These are phyloP conservation scores for Oenanthe oenanthe DNA, from an alignment of 2,113 vertebrate genomes.

Conservation along the genomic window DNA sequence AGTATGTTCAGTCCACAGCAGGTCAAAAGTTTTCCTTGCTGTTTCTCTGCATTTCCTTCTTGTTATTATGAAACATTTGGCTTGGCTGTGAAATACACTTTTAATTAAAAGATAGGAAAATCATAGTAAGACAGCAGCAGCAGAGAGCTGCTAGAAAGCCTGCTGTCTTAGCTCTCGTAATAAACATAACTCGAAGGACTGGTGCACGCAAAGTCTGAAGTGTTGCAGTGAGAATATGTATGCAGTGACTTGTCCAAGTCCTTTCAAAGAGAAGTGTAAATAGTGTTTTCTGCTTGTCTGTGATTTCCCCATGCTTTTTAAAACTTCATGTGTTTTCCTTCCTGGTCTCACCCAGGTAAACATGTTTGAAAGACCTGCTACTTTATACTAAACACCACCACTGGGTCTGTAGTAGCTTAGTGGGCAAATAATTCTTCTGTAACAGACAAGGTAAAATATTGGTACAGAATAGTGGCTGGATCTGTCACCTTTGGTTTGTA, in stretches of 20 bases:
- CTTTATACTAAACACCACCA: neutral
- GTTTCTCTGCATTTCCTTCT: slow-evolving; percentile 46
- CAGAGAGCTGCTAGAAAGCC: slow-evolving; percentile 36
- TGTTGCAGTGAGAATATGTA: neutral
- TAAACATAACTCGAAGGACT: slow-evolving; percentile 5
- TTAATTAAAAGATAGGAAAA: slow-evolving; percentile 75
- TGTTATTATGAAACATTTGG: slow-evolving; percentile 59
- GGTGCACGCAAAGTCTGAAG: neutral
- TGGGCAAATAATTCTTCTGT: neutral
- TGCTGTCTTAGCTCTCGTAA: neutral
- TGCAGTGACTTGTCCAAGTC: neutral
- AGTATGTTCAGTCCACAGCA: slow-evolving; percentile 36
- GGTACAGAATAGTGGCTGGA: neutral
- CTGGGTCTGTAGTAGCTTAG: neutral
- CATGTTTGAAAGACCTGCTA: neutral
- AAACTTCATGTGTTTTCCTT: neutral
- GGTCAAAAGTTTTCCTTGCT: slow-evolving; percentile 60
- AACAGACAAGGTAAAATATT: neutral
- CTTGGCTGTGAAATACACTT: slow-evolving; percentile 62
- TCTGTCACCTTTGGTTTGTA: neutral
- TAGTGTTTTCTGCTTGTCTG: neutral
- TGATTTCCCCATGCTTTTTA: neutral
- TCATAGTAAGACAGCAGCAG: slow-evolving; percentile 49
- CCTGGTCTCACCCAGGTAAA: neutral
- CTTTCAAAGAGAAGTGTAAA: neutral